Base-by-base conservation (phyloP, 2,797 vertebrate species). In the Catostomus latipinnis region DNA sequence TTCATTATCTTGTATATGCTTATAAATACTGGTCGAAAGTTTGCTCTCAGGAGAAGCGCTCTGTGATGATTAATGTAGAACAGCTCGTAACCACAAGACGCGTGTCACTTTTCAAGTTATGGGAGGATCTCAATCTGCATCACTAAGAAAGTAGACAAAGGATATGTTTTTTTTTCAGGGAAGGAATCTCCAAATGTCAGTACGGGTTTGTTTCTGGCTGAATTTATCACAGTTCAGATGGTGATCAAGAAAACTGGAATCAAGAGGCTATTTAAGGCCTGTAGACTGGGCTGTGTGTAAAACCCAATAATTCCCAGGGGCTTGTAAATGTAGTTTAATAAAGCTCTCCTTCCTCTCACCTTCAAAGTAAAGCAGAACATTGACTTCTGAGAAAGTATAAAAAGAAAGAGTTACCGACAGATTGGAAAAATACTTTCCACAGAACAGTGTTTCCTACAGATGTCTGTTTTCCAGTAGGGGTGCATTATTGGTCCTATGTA, bases 31-130 rank as follows among this genome's bases (percentile, higher is more conserved):
- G 45, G 84, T 88, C 88, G 69, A 22, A 67, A 80, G 83, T 87
- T 88, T 89, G 88, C 81, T 86, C 83, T 71, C 83, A 34, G 78
- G 82, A 89, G 72, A 80, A 71, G 81, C 57, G 54, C 61, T 86
- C 74, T 9, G 45, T 13, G 12, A 87, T 89, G 90, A 92, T 91
- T 86, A 81, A 90, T 87, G 86, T 67, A 73, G 75, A 85, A 86
- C 86, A 81, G 87, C 84, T 88, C 80, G 83, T 74, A 86, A 90
- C 90, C 90, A 72, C 87, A 86, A 85, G 84, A 88, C 58, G 72
- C 80, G 88, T 85, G 87, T 88, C 87, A 84, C 81, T 82, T 91
- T 90, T 93, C 86, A 86, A 84, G 84, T 90, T 88, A 84, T 89
- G 88, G 71, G 80, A 81, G 78, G 54, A 82, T 83, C 80, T 86